These are phyloP conservation scores for Gymnothorax reevesii DNA, from an alignment of 2,797 vertebrate species.

Conservation along the genomic window DNA sequence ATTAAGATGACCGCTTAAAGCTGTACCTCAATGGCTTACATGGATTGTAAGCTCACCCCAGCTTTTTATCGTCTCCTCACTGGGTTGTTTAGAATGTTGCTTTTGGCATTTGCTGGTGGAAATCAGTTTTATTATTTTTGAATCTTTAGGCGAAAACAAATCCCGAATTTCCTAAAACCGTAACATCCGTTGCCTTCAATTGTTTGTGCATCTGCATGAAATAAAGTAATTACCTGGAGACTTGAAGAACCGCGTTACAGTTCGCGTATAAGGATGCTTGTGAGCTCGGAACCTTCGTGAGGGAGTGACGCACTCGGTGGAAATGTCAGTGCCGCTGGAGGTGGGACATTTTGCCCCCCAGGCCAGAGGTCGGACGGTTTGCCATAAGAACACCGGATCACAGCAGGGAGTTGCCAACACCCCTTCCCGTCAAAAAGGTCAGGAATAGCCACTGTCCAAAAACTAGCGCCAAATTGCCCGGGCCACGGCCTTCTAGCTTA, in stretches of 20 bases:
- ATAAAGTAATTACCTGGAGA: slow-evolving; percentile 56
- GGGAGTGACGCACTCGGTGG: background rate
- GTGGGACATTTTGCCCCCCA: slow-evolving; percentile 7
- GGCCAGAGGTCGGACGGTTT: slow-evolving; percentile 21
- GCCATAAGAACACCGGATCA: slow-evolving; percentile 23
- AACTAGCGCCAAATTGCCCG: slow-evolving; percentile 45
- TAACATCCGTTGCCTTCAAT: slow-evolving; percentile 68
- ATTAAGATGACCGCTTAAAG: background rate
- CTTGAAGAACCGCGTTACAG: slow-evolving; percentile 55
- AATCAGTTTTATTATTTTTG: slow-evolving; percentile 47
- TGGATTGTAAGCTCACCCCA: slow-evolving; percentile 44
- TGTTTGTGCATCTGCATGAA: slow-evolving; percentile 68
- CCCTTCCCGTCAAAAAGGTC: slow-evolving; percentile 30
- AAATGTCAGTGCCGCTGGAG: background rate
- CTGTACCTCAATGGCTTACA: background rate
- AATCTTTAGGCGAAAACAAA: slow-evolving; percentile 53
- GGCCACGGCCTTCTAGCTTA: slow-evolving; percentile 20
- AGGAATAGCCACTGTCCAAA: slow-evolving; percentile 42
- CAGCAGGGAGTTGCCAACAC: background rate
- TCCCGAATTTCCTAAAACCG: slow-evolving; percentile 57
- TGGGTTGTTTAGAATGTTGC: slow-evolving; percentile 63
- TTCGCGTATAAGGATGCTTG: slow-evolving; percentile 50
- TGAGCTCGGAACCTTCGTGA: slow-evolving; percentile 40
- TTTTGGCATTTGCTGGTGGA: slow-evolving; percentile 57
- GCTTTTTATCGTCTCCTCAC: slow-evolving; percentile 61